Conservation (phyloP, 2,797 vertebrate species). For the Gouania willdenowi region DNA sequence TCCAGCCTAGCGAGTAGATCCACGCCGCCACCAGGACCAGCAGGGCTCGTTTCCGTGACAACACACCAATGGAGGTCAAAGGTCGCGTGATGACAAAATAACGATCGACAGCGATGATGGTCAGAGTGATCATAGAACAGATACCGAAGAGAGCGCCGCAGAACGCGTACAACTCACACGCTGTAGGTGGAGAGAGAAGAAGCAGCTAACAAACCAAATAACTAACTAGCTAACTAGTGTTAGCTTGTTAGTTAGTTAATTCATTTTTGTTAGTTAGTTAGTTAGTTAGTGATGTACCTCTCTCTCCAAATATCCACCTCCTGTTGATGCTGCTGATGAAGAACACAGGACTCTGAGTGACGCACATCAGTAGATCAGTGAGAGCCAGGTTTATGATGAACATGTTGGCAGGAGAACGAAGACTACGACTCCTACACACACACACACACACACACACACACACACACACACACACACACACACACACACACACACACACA, state of each 20-base stretch:
- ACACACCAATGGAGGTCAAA: slow-evolving; percentile 83
- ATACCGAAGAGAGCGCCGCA: slow-evolving; percentile 93
- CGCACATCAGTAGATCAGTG: slow-evolving; percentile 91
- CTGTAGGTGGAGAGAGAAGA: slow-evolving; percentile 48
- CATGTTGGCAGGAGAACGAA: slow-evolving; percentile 87
- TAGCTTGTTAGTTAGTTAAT: no score
- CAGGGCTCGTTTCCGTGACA: slow-evolving; percentile 81
- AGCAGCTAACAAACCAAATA: no score
- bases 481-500: neutral
- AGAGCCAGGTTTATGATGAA: slow-evolving; percentile 90
- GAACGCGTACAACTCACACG: slow-evolving; percentile 92
- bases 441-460: slow-evolving; percentile 9
- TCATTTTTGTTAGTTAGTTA: no score
- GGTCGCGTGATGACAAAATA: slow-evolving; percentile 94
- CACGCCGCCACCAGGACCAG: slow-evolving; percentile 82
- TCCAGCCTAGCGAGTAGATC: slow-evolving; percentile 90
- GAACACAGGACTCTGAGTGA: slow-evolving; percentile 89
- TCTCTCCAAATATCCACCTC: slow-evolving; percentile 92
- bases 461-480: neutral
- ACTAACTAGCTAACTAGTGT: no score
- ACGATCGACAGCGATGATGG: slow-evolving; percentile 87
- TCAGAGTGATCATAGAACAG: slow-evolving; percentile 95
- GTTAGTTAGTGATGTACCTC: slow-evolving; percentile 71
- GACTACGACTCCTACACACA: slow-evolving; percentile 80
- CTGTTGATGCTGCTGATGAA: slow-evolving; percentile 89